Evolutionary conservation across 1,140 invertebrate species (phyloP).

Genomic region (Stenopsyche tienmushanensis): DNA sequence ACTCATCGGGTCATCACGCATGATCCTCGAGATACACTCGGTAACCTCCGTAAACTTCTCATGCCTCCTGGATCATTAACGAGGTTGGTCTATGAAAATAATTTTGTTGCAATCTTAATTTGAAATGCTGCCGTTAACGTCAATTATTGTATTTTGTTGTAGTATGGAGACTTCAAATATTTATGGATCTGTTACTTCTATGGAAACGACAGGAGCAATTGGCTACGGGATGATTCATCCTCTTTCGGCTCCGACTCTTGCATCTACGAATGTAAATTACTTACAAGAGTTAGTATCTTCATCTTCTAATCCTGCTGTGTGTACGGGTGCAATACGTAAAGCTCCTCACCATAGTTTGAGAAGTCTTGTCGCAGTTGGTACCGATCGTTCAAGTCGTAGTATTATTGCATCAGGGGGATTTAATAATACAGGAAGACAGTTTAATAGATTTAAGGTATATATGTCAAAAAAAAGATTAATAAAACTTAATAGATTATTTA

Average conservation of each 20-base stretch:
- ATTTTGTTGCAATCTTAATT: not conserved
- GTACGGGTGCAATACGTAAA: conserved; percentile 42
- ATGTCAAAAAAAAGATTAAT: no score
- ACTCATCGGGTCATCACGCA: conserved; percentile 44
- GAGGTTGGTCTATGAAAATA: not conserved
- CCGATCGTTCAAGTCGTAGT: conserved; percentile 21
- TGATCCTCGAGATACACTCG: conserved; percentile 50
- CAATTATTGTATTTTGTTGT: conserved; percentile 10
- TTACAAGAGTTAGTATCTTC: not conserved
- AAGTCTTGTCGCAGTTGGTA: conserved; percentile 49
- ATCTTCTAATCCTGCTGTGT: conserved; percentile 17
- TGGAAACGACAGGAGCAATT: conserved; percentile 41
- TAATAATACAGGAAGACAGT: conserved; percentile 45
- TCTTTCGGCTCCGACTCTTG: conserved; percentile 5
- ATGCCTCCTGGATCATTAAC: conserved; percentile 40
- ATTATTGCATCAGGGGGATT: conserved; percentile 14
- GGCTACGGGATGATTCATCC: conserved; percentile 13
- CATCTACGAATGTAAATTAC: not conserved
- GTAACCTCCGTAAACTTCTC: conserved; percentile 48
- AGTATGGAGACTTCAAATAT: conserved; percentile 29
- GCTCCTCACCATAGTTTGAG: conserved; percentile 50
- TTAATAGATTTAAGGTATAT: conserved; percentile 53
- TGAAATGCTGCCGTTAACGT: not conserved
- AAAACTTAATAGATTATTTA: not conserved
- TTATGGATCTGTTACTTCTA: conserved; percentile 32